Base-by-base conservation (phyloP, 2,113 vertebrate species). In the Rhodinocichla rosea region DNA sequence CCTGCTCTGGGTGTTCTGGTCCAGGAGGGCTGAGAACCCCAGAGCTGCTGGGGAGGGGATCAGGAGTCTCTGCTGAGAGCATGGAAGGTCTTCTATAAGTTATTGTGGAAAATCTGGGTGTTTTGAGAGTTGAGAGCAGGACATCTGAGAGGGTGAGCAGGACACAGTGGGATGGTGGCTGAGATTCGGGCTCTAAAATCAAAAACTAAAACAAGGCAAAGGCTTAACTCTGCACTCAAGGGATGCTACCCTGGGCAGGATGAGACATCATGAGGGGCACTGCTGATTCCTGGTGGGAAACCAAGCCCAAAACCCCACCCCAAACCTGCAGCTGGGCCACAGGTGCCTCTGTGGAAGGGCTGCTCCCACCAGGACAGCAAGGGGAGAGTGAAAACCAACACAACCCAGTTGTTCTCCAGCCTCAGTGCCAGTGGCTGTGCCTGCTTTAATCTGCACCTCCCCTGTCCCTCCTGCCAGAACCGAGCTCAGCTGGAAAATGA, bases 401-500 rank as follows among this genome's bases (percentile, higher is more conserved):
- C 62, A 44, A n/a, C 69, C 21, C 62, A 44, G 9, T 24, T 27
- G 3, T 42, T 49, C 87, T 30, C 19, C 83, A 68, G 52, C 65
- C 76, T 0, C 85, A 5, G 20, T 0, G 8, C 91, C 81, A 26
- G 77, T 4, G 81, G 17, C 42, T 18, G 42, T 1, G 56, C 2
- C 37, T 4, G 6, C 1, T 8, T 35, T 18, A 4, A 12, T 44
- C 65, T 23, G 33, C 62, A 3, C 21, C 37, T 56, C 64, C 64
- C 50, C 45, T 15, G 83, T 30, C 27, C 0, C 37, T 52, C n/a
- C 59, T 0, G n/a, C n/a, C n/a, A n/a, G n/a, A n/a, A n/a, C n/a
- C n/a, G n/a, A n/a, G n/a, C n/a, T n/a, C n/a, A n/a, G n/a, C n/a
- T n/a, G n/a, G n/a, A n/a, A n/a, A n/a, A n/a, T n/a, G 32, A 71